phyloP scores from a whole-genome alignment of 2,113 vertebrate genomes.

The Trochalopteron elliotii region DNA sequence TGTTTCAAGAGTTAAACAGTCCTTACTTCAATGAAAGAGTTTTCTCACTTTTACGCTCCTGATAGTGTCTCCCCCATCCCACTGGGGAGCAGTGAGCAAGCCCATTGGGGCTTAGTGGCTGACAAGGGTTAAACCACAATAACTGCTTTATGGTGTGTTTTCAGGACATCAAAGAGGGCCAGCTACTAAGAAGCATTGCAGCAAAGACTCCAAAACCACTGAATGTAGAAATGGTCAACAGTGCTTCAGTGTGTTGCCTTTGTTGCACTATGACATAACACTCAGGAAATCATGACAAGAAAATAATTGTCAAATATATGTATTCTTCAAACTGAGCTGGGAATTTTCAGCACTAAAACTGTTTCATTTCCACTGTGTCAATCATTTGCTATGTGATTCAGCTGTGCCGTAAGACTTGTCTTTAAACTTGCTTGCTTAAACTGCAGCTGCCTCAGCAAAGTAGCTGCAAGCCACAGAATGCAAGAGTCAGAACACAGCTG shows the following conservation, averaged over 20 bases:
- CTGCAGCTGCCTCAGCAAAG: background rate
- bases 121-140: background rate
- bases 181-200: background rate
- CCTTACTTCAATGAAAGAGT: rapidly evolving
- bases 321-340: background rate
- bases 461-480: background rate
- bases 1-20: background rate
- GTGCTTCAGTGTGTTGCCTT: background rate
- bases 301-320: background rate
- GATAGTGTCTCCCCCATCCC: too few relatives aligned
- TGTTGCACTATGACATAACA: background rate
- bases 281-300: background rate
- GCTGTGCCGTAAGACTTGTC: background rate
- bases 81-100: background rate
- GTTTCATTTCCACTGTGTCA: background rate
- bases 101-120: background rate
- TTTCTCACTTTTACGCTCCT: background rate
- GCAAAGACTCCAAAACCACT: background rate
- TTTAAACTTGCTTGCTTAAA: background rate
- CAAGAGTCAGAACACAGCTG: background rate
- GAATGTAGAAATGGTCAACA: background rate
- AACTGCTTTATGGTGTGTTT: background rate
- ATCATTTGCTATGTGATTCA: background rate
- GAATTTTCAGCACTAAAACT: background rate
- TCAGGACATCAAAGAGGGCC: background rate